A percentile compares a stretch with the other conserved stretches of the same genome.
Evolutionary conservation across 2,888 invertebrate species (phyloP).

Genomic region (Myopa tessellatipennis): DNA sequence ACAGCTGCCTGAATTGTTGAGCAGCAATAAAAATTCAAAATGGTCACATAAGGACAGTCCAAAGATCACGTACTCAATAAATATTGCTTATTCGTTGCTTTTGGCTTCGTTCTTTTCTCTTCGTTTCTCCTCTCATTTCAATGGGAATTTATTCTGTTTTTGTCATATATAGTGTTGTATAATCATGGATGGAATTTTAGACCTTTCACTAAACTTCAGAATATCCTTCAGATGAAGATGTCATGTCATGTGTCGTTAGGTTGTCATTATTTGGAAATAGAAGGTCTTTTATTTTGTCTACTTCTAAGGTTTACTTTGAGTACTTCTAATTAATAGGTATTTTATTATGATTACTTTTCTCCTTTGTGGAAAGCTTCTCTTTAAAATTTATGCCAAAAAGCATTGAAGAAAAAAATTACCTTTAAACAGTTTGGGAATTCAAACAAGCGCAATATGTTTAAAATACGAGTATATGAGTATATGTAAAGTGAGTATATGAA

Average conservation of each 20-base stretch:
- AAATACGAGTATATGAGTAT: no score
- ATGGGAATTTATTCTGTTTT: background rate
- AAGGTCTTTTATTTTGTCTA: no score
- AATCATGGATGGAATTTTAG: conserved; percentile 15
- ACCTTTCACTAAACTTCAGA: conserved; percentile 30
- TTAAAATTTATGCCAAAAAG: no score
- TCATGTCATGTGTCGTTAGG: conserved; percentile 5
- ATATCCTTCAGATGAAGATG: conserved; percentile 12
- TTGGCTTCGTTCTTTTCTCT: conserved; percentile 31
- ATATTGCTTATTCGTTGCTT: conserved; percentile 64
- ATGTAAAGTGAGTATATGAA: no score
- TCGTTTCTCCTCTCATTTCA: conserved; percentile 22
- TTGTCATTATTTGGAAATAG: background rate
- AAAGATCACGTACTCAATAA: conserved; percentile 69
- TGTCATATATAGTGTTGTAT: background rate
- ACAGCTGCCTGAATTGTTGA: conserved; percentile 41
- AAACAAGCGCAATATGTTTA: no score
- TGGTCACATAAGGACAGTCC: conserved; percentile 68
- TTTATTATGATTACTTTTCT: no score
- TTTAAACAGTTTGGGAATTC: no score
- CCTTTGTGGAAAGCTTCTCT: no score
- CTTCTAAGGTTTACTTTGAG: no score
- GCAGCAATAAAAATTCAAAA: conserved; percentile 65
- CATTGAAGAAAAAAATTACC: no score
- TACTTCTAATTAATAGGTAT: no score